Evolutionary conservation across 2,797 vertebrate species (phyloP).

Genomic region (Malacoraja senta): DNA sequence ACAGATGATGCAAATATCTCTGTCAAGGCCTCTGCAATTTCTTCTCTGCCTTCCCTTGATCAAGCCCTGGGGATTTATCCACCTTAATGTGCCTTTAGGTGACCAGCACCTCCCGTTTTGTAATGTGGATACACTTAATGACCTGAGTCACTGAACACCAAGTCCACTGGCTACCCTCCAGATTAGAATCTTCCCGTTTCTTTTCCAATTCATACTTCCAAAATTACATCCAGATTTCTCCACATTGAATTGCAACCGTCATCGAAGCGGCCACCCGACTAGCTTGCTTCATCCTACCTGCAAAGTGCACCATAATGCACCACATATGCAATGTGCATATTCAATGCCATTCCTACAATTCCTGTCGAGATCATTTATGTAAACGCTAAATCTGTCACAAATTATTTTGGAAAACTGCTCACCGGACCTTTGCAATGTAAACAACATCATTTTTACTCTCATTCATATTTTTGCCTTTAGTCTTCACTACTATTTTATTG

Average conservation of each 20-base stretch:
- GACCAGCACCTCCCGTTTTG: too few relatives aligned
- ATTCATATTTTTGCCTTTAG: background rate
- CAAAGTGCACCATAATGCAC: background rate
- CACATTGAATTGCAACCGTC: background rate
- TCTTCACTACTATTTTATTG: background rate
- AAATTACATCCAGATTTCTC: background rate
- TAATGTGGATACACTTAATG: background rate
- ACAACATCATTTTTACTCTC: background rate
- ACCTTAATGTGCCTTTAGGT: too few relatives aligned
- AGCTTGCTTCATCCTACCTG: background rate
- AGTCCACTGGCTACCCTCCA: background rate
- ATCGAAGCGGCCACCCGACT: background rate
- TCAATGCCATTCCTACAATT: background rate
- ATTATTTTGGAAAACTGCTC: background rate
- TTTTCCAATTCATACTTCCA: background rate
- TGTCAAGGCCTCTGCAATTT: too few relatives aligned
- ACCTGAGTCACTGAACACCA: background rate
- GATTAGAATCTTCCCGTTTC: background rate
- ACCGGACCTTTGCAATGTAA: background rate
- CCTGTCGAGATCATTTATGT: background rate
- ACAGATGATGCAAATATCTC: too few relatives aligned
- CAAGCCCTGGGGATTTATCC: too few relatives aligned
- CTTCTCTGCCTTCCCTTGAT: too few relatives aligned
- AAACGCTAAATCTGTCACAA: background rate
- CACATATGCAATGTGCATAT: too few relatives aligned